Evolutionary conservation across 2,113 vertebrate genomes (phyloP).

Genomic region (Psittacula cyanocephala): DNA sequence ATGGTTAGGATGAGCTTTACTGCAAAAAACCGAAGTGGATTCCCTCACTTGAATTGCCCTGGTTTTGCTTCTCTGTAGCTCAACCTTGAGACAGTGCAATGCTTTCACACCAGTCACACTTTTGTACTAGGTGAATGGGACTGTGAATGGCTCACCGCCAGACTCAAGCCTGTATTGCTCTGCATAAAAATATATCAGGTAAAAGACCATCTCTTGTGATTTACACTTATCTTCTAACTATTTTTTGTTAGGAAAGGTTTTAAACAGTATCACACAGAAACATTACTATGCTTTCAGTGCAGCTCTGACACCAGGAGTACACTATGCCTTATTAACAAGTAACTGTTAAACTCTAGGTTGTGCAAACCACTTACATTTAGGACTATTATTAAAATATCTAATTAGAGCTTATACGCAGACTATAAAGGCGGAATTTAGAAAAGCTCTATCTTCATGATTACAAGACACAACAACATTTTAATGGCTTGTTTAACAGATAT

Average conservation of each 20-base stretch:
- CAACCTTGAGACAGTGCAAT: neutral
- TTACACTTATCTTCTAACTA: neutral
- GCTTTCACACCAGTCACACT: neutral
- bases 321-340: neutral
- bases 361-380: neutral
- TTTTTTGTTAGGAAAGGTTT: neutral
- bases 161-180: neutral
- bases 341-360: neutral
- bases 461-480: neutral
- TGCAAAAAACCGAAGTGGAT: neutral
- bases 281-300: neutral
- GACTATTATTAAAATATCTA: conserved; percentile 4
- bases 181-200: neutral
- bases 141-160: neutral
- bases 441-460: conserved; percentile 2
- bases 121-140: neutral
- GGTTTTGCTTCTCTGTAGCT: neutral
- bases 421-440: neutral
- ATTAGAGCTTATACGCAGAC: neutral
- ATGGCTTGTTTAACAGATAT: neutral
- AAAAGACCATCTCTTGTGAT: neutral
- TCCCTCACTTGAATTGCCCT: neutral
- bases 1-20: neutral
- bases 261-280: neutral
- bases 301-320: neutral